Evolutionary conservation across 2,888 invertebrate species (phyloP).

Genomic region (Oxytorus armatus): DNA sequence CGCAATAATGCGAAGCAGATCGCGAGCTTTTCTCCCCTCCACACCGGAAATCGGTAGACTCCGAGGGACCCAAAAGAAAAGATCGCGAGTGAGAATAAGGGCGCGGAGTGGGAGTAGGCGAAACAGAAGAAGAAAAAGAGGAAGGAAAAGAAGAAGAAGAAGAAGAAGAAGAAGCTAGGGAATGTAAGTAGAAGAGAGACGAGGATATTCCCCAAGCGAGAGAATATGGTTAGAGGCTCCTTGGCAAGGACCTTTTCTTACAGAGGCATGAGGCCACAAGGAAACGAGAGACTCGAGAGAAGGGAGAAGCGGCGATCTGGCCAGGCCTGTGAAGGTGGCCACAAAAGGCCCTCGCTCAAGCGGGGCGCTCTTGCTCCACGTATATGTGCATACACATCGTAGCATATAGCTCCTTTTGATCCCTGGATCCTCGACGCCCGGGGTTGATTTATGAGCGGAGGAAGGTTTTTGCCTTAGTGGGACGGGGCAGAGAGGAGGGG

Average conservation of each 20-base stretch:
- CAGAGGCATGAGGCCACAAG: slow-evolving; percentile 47
- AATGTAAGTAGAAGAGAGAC: slow-evolving; percentile 21
- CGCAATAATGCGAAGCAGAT: not conserved
- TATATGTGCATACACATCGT: slow-evolving; percentile 25
- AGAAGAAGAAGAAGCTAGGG: not conserved
- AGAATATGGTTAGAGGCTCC: slow-evolving; percentile 53
- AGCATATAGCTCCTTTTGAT: slow-evolving; percentile 61
- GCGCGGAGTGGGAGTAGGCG: not conserved
- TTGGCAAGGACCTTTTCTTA: slow-evolving; percentile 58
- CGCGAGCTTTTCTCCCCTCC: not conserved
- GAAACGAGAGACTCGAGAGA: slow-evolving; percentile 26
- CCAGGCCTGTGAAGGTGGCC: slow-evolving; percentile 55
- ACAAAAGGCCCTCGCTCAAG: slow-evolving; percentile 65
- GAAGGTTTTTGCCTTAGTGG: slow-evolving; percentile 58
- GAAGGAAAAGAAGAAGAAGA: slow-evolving; percentile 22
- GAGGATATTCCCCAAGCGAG: slow-evolving; percentile 42
- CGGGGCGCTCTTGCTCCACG: slow-evolving; percentile 17
- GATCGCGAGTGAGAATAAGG: slow-evolving; percentile 30
- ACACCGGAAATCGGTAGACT: slow-evolving; percentile 50
- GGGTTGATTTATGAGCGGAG: slow-evolving; percentile 79
- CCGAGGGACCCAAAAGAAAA: slow-evolving; percentile 33
- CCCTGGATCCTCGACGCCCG: slow-evolving; percentile 73
- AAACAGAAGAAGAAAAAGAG: slow-evolving; percentile 7
- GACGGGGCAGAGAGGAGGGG: slow-evolving; percentile 78
- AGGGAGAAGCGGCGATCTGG: slow-evolving; percentile 18